Percentiles rank a stretch among this genome's conserved stretches.
Conservation (phyloP, 2,113 vertebrate species). For the Cisticola juncidis region DNA sequence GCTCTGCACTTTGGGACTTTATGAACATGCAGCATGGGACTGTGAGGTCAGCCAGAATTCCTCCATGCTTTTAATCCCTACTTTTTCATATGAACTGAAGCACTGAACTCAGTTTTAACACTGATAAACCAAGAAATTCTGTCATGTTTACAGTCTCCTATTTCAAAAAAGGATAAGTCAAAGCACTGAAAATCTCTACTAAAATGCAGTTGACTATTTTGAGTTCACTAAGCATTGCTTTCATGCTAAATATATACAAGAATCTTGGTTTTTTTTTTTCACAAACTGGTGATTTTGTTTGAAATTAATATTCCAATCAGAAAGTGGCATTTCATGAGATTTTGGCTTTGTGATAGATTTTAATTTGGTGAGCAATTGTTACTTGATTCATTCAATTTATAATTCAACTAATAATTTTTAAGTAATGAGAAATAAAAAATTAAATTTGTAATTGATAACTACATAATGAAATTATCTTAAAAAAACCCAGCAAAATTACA, state of each 20-base stretch:
- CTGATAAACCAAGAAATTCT: accelerated
- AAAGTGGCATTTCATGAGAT: background rate
- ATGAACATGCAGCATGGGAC: background rate
- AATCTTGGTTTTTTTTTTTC: background rate
- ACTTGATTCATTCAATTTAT: background rate
- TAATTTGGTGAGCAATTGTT: slow-evolving; percentile 1
- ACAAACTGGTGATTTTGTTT: background rate
- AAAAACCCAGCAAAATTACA: background rate
- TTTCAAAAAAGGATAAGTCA: background rate
- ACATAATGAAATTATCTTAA: background rate
- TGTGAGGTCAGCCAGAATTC: background rate
- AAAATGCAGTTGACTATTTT: background rate
- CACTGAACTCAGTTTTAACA: background rate
- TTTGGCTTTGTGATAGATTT: background rate
- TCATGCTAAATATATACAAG: background rate
- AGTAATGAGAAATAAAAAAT: background rate
- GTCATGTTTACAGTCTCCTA: background rate
- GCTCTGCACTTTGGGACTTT: background rate
- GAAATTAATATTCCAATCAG: background rate
- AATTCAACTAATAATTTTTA: background rate
- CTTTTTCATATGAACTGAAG: background rate
- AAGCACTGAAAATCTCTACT: background rate
- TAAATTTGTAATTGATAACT: background rate
- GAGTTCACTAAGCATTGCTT: background rate
- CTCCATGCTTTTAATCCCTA: background rate